Evolutionary conservation across 1,140 invertebrate genomes (phyloP).

Genomic region (Agraylea sexmaculata): DNA sequence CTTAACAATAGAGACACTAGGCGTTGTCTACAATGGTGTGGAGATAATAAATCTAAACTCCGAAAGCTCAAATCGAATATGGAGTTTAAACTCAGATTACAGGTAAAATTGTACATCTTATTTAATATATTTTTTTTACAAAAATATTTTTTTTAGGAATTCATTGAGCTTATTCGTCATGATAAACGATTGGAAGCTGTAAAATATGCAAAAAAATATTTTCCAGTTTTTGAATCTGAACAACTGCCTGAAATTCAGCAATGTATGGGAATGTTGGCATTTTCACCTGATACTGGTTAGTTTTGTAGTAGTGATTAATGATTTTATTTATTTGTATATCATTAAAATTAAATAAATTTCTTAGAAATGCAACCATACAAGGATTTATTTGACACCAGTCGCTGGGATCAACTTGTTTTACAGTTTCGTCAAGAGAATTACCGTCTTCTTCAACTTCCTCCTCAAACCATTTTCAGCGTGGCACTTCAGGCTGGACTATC

Average conservation of each 20-base stretch:
- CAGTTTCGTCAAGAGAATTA: constrained; percentile 93
- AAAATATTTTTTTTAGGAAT: constrained; percentile 49
- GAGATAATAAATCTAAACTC: constrained; percentile 93
- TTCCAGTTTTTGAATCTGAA: constrained; percentile 74
- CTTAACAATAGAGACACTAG: constrained; percentile 68
- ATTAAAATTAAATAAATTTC: background rate
- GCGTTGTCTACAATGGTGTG: constrained; percentile 91
- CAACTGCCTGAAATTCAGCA: constrained; percentile 81
- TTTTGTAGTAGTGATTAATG: too few relatives aligned
- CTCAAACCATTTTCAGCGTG: constrained; percentile 83
- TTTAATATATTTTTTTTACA: background rate
- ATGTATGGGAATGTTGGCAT: constrained; percentile 91
- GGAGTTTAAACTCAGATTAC: constrained; percentile 86
- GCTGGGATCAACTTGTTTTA: constrained; percentile 75
- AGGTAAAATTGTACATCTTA: constrained; percentile 38
- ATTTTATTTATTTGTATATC: too few relatives aligned
- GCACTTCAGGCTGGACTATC: constrained; percentile 77
- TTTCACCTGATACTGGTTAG: constrained; percentile 65
- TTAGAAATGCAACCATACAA: constrained; percentile 42
- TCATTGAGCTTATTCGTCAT: constrained; percentile 84
- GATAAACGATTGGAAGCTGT: constrained; percentile 84
- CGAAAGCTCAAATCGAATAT: constrained; percentile 82
- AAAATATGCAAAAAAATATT: constrained; percentile 87
- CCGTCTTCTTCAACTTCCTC: constrained; percentile 83
- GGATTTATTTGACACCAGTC: constrained; percentile 38